Conservation (phyloP, 2,113 vertebrate species). For the Dolichallabes microphthalmus region DNA sequence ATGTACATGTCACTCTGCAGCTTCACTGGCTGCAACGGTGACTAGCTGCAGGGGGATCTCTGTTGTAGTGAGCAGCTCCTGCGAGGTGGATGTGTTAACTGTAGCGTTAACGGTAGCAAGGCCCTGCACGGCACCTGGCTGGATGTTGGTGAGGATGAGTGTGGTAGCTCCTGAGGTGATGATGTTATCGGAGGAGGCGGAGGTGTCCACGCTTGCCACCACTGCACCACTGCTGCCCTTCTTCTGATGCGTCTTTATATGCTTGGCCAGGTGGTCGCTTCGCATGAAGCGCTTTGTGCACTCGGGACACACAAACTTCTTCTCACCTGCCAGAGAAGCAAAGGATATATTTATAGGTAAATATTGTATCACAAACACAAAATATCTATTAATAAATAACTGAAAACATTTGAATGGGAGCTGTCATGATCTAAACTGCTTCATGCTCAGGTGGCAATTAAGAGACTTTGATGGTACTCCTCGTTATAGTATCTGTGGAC, state of each 20-base stretch:
- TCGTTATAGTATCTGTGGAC: neutral
- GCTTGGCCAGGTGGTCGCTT: conserved; percentile 99
- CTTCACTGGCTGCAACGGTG: conserved; percentile 93
- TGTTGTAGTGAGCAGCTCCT: conserved; percentile 94
- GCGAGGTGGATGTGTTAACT: conserved; percentile 79
- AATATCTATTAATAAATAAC: neutral
- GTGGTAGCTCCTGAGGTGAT: conserved; percentile 96
- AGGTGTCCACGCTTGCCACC: conserved; percentile 89
- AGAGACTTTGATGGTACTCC: neutral
- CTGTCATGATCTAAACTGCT: neutral
- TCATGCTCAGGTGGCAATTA: neutral
- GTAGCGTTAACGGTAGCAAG: conserved; percentile 85
- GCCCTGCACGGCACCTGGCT: conserved; percentile 88
- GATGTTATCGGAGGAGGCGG: conserved; percentile 87
- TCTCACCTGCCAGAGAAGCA: conserved; percentile 82
- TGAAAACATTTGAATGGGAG: neutral
- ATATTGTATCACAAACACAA: neutral
- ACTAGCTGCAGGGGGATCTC: conserved; percentile 98
- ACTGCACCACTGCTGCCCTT: conserved; percentile 89
- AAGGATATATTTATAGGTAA: neutral
- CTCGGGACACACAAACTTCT: conserved; percentile 99
- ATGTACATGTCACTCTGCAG: conserved; percentile 88
- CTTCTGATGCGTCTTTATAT: conserved; percentile 99
- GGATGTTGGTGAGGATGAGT: conserved; percentile 99
- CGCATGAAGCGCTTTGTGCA: conserved; percentile 99